These are phyloP conservation scores for Sinocyclocheilus grahami DNA, from an alignment of 2,113 vertebrate genomes.

Conservation along the genomic window DNA sequence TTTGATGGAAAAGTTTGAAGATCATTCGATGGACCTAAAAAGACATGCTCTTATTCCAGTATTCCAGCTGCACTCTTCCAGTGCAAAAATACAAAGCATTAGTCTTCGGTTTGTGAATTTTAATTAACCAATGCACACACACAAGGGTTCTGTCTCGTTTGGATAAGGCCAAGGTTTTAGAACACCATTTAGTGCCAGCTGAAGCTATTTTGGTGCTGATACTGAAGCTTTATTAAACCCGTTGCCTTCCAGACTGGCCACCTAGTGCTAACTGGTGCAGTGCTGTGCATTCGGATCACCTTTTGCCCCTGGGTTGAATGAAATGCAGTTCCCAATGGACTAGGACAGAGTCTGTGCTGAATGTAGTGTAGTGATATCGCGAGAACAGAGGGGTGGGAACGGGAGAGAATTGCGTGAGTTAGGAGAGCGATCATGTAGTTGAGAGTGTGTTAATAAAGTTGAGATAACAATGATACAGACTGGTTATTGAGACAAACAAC, in stretches of 20 bases:
- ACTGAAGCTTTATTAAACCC: neutral
- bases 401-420: too few relatives aligned
- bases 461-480: too few relatives aligned
- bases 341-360: neutral
- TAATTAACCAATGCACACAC: neutral
- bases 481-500: too few relatives aligned
- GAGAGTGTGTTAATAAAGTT: too few relatives aligned
- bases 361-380: too few relatives aligned
- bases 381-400: too few relatives aligned
- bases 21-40: neutral
- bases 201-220: conserved; percentile 4
- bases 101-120: neutral
- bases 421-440: too few relatives aligned
- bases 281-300: conserved; percentile 29
- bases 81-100: neutral
- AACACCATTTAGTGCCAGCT: neutral
- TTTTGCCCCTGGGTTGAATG: conserved; percentile 18
- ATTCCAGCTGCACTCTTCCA: neutral
- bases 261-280: neutral
- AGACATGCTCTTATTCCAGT: neutral
- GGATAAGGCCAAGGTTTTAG: neutral
- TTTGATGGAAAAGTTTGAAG: neutral
- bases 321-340: conserved; percentile 15
- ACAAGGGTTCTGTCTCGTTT: neutral
- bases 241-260: neutral